These are phyloP conservation scores for Pseudochaenichthys georgianus DNA, from an alignment of 2,797 vertebrate species.

Conservation along the genomic window DNA sequence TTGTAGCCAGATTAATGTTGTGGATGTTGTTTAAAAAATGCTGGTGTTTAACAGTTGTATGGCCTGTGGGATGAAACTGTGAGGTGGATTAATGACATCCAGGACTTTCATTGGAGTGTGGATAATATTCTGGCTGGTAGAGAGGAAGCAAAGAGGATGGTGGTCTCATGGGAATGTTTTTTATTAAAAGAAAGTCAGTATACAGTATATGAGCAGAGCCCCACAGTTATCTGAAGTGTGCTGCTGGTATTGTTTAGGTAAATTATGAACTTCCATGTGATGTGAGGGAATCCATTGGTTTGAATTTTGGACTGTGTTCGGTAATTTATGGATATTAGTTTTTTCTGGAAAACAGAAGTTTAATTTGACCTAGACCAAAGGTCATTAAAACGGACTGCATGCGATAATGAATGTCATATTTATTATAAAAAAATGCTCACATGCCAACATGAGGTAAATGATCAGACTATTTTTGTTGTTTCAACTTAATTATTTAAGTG, in stretches of 20 bases:
- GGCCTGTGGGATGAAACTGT: not conserved
- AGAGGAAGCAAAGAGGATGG: slow-evolving; percentile 13
- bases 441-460: not conserved
- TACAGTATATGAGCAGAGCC: not conserved
- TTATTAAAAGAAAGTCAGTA: no score
- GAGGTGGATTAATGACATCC: slow-evolving; percentile 71
- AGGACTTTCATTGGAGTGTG: not conserved
- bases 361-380: slow-evolving; percentile 34
- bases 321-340: slow-evolving; percentile 25
- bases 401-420: not conserved
- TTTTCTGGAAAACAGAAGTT: slow-evolving; percentile 56
- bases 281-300: slow-evolving; percentile 27
- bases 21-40: no score
- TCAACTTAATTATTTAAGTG: not conserved
- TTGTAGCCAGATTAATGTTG: no score
- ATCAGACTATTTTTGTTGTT: not conserved
- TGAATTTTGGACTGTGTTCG: slow-evolving; percentile 43
- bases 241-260: slow-evolving; percentile 12
- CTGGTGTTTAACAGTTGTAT: no score
- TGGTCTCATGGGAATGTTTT: not conserved
- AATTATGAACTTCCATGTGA: slow-evolving; percentile 7
- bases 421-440: slow-evolving; percentile 52
- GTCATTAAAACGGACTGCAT: slow-evolving; percentile 1
- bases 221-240: not conserved
- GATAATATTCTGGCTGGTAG: slow-evolving; percentile 15